Evolutionary conservation across 2,113 vertebrate species (phyloP).

Genomic region (Erythrocebus patas): DNA sequence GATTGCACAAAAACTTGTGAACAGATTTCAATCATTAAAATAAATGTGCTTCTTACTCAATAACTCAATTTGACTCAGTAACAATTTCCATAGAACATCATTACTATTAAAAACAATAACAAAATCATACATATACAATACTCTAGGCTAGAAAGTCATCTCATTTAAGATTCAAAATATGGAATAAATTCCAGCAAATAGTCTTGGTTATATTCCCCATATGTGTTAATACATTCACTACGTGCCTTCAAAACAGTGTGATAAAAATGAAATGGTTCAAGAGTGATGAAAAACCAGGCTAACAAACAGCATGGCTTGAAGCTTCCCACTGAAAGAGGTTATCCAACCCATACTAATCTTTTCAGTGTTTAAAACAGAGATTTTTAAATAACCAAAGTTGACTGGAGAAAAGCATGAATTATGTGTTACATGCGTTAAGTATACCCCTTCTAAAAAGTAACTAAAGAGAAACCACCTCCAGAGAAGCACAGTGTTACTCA

Average conservation of each 20-base stretch:
- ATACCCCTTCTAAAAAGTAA: background rate
- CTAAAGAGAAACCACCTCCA: conserved; percentile 59
- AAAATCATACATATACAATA: background rate
- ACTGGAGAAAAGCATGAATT: conserved; percentile 47
- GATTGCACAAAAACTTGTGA: background rate
- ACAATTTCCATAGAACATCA: background rate
- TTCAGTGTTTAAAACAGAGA: conserved; percentile 54
- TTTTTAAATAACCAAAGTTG: background rate
- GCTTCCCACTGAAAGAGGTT: conserved; percentile 38
- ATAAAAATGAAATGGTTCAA: conserved; percentile 2
- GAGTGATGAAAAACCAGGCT: conserved; percentile 15
- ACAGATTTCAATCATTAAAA: conserved; percentile 9
- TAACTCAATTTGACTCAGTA: background rate
- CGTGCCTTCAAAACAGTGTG: background rate
- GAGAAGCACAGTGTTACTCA: conserved; percentile 41
- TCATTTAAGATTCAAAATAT: background rate
- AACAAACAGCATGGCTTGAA: background rate
- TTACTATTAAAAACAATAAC: background rate
- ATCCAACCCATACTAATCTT: conserved; percentile 1
- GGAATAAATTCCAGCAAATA: background rate
- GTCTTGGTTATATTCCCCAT: background rate
- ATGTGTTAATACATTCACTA: background rate
- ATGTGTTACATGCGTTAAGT: conserved; percentile 44
- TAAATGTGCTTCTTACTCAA: background rate
- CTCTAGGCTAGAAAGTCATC: background rate